Evolutionary conservation across 2,797 vertebrate species (phyloP).

Genomic region (Paguma larvata): DNA sequence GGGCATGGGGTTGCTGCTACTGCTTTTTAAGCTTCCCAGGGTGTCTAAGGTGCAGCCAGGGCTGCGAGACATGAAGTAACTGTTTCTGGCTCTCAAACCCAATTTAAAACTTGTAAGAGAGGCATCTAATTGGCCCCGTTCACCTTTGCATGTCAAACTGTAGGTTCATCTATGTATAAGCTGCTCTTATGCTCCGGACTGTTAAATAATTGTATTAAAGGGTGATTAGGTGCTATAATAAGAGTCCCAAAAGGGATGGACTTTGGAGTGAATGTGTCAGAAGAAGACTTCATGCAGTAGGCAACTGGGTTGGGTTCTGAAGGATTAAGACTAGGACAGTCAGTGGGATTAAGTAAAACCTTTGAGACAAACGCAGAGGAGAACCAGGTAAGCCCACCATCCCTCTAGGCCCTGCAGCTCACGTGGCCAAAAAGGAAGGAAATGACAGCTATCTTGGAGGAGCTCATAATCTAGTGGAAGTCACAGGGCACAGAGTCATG

Average conservation of each 20-base stretch:
- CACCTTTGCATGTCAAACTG: background rate
- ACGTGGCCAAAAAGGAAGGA: background rate
- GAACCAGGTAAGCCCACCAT: background rate
- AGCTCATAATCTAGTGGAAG: background rate
- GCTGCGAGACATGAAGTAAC: background rate
- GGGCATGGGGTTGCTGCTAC: background rate
- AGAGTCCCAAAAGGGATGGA: background rate
- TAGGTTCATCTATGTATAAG: background rate
- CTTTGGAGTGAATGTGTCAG: background rate
- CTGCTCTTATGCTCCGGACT: background rate
- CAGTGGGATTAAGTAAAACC: background rate
- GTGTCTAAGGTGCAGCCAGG: background rate
- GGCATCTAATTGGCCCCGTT: background rate
- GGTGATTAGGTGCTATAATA: background rate
- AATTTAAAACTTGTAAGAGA: conserved; percentile 20
- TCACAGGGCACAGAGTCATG: background rate
- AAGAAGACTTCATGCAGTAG: background rate
- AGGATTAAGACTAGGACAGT: background rate
- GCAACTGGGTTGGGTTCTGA: background rate
- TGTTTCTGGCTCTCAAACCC: background rate
- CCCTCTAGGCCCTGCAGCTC: background rate
- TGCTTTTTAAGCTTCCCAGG: background rate
- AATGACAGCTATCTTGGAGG: background rate
- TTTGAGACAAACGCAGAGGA: background rate
- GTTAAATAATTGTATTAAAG: background rate